Conservation (phyloP, 2,113 vertebrate genomes). For the Eptesicus fuscus region DNA sequence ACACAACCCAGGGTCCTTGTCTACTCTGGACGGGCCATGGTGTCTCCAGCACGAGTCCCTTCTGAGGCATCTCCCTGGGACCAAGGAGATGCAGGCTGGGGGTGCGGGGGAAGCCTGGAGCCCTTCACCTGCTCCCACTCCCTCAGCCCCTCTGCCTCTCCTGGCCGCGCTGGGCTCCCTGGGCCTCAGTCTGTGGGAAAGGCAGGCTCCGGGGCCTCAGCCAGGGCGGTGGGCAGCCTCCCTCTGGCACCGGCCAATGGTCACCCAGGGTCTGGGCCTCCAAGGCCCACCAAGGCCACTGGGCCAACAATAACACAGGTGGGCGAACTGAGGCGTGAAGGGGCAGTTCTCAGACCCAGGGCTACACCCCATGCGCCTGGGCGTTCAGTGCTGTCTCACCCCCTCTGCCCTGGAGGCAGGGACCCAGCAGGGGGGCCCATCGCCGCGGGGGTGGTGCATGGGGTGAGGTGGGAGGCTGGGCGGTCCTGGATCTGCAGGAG, state of each 20-base stretch:
- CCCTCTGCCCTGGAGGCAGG: not conserved
- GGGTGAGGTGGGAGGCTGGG: not conserved
- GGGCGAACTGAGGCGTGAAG: not conserved
- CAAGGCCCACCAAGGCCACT: not conserved
- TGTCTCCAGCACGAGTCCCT: not conserved
- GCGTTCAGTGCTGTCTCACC: not conserved
- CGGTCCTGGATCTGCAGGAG: not conserved
- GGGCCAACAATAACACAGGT: not conserved
- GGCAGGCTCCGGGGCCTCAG: not conserved
- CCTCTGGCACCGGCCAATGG: not conserved
- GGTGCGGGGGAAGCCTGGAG: not conserved
- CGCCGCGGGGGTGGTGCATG: fast-evolving
- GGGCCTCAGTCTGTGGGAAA: not conserved
- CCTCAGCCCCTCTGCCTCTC: not conserved
- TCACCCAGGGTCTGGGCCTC: not conserved
- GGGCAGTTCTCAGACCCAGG: not conserved
- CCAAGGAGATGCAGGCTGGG: not conserved
- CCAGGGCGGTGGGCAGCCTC: not conserved
- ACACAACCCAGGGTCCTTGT: fast-evolving
- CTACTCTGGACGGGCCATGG: not conserved
- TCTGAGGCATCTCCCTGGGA: not conserved
- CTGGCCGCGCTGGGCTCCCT: fast-evolving
- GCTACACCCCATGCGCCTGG: not conserved
- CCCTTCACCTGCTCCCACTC: no score
- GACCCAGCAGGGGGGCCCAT: not conserved